Conservation (phyloP, 2,797 vertebrate species). For the Acropternis orthonyx region DNA sequence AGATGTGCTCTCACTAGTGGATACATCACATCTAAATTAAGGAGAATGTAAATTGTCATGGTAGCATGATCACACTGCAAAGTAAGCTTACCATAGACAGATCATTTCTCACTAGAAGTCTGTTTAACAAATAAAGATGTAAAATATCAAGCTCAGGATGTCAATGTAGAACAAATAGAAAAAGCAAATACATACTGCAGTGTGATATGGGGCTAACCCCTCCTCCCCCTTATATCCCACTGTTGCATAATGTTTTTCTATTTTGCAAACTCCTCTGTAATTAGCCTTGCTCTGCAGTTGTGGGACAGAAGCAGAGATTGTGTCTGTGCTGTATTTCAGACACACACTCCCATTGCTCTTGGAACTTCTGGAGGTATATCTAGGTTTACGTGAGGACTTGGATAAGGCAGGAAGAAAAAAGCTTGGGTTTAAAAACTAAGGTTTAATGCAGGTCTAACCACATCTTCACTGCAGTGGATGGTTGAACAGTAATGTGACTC, state of each 20-base stretch:
- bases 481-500: rapidly evolving
- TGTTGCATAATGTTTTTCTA: neutral
- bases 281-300: neutral
- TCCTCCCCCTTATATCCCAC: neutral
- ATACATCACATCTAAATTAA: neutral
- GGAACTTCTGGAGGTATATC: neutral
- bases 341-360: neutral
- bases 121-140: neutral
- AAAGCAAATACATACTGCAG: neutral
- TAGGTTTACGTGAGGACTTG: neutral
- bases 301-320: neutral
- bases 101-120: neutral
- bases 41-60: neutral
- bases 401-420: neutral
- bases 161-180: neutral
- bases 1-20: neutral
- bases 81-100: neutral
- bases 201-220: rapidly evolving
- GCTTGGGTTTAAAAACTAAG: too few species aligned
- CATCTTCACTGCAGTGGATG: rapidly evolving
- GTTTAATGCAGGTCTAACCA: neutral
- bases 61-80: neutral
- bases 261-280: neutral
- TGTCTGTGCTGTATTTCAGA: neutral
- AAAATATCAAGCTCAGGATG: neutral